These are phyloP conservation scores for Rhagoletis pomonella DNA, from an alignment of 1,140 invertebrate genomes.

Conservation along the genomic window DNA sequence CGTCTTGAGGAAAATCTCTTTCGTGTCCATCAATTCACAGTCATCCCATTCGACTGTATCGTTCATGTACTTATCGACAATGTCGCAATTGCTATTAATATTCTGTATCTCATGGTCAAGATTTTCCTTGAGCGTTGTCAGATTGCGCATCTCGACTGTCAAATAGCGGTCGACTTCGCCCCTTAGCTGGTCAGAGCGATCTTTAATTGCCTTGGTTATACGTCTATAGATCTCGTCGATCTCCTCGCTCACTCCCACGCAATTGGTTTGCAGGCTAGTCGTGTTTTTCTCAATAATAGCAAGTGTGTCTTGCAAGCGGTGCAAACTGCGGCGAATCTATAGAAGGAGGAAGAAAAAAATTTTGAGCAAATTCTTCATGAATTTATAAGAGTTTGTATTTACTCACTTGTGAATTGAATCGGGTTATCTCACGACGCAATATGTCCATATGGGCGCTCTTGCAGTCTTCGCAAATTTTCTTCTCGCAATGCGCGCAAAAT, in stretches of 20 bases:
- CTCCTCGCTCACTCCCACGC: constrained; percentile 89
- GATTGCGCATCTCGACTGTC: constrained; percentile 86
- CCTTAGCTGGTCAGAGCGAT: constrained; percentile 90
- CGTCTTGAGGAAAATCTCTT: constrained; percentile 95
- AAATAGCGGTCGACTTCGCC: constrained; percentile 93
- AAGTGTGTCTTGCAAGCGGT: constrained; percentile 89
- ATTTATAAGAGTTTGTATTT: no score
- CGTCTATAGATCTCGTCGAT: constrained; percentile 93
- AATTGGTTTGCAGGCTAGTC: constrained; percentile 88
- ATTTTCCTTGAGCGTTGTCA: constrained; percentile 92
- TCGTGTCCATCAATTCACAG: constrained; percentile 92
- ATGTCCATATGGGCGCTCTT: constrained; percentile 97
- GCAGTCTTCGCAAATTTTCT: constrained; percentile 93
- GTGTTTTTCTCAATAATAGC: constrained; percentile 90
- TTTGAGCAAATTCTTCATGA: background rate
- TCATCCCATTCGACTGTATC: constrained; percentile 92
- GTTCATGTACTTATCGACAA: constrained; percentile 95
- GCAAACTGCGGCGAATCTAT: constrained; percentile 86
- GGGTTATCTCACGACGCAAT: constrained; percentile 91
- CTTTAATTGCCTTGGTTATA: constrained; percentile 92
- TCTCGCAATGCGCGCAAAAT: constrained; percentile 94
- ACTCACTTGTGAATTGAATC: constrained; percentile 93
- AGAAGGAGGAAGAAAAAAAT: background rate
- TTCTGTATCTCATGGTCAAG: constrained; percentile 94
- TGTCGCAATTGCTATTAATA: constrained; percentile 95